phyloP scores from a whole-genome alignment of 2,888 invertebrate genomes.

The Empis livida region DNA sequence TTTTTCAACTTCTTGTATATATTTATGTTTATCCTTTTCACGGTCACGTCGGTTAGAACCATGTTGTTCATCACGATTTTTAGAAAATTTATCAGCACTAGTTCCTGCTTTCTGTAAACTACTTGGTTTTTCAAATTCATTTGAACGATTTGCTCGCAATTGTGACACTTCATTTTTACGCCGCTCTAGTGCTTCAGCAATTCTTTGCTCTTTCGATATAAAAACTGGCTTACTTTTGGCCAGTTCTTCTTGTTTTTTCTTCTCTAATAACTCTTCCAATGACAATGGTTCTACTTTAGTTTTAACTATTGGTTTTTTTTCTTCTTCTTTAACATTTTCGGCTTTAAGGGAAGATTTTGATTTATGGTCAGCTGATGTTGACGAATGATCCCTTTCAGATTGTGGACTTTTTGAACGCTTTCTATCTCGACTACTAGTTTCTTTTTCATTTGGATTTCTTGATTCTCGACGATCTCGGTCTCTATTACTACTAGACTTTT shows the following conservation, averaged over 20 bases:
- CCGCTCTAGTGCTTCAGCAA: slow-evolving; percentile 73
- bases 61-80: background rate
- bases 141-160: slow-evolving; percentile 47
- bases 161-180: slow-evolving; percentile 82
- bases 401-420: too few relatives aligned
- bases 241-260: slow-evolving; percentile 92
- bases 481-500: too few relatives aligned
- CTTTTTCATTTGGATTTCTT: too few relatives aligned
- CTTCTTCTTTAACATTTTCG: slow-evolving; percentile 36
- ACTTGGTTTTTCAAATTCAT: slow-evolving; percentile 1
- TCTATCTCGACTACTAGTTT: too few relatives aligned
- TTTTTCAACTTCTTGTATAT: slow-evolving; percentile 52
- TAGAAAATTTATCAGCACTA: slow-evolving; percentile 2
- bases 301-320: slow-evolving; percentile 32
- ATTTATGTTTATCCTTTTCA: slow-evolving; percentile 39
- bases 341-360: slow-evolving; percentile 12
- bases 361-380: too few relatives aligned
- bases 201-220: slow-evolving; percentile 89
- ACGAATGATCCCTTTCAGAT: too few relatives aligned
- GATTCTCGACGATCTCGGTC: too few relatives aligned
- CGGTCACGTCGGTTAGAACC: slow-evolving; percentile 12
- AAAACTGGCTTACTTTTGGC: slow-evolving; percentile 94
- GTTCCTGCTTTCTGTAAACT: slow-evolving; percentile 24
- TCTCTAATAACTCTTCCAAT: slow-evolving; percentile 86
- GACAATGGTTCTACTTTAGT: slow-evolving; percentile 70